Base-by-base conservation (phyloP, 2,888 invertebrate species). In the Troides aeacus region DNA sequence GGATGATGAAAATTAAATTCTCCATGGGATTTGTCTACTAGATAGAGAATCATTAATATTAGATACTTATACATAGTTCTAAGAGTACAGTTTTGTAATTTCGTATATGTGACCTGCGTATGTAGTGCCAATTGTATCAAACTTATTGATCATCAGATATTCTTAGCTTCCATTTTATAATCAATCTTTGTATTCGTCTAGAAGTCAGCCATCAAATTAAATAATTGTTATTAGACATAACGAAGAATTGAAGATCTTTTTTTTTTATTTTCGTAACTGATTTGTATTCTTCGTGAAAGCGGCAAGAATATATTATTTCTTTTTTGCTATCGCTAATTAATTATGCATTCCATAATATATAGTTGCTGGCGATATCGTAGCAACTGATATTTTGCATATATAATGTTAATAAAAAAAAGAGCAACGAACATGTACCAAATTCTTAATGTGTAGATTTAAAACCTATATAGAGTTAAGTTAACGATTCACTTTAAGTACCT, bases 381-480 rank as follows among this genome's bases (percentile, higher is more conserved):
- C 77, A 74, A 77, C 76, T 78, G 39, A 70, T 74, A 72, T 72
- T 71, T 68, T 71, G 73, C 60, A 71, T 70, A 67, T 30, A 30
- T 77, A 74, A 76, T 75, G 67, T 76, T 78, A 76, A 76, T 75
- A 75, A 76, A 53, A 18, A 56, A 78, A 76, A 78, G 90, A 91
- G 92, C 92, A 92, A 92, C 92, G 92, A 92, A 92, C 88, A 83
- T 88, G 90, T 90, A 92, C 92, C 92, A 92, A 92, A 92, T 83
- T 86, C 83, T 85, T 85, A 85, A 84, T 79, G 82, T 83, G 82
- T 88, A 89, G 83, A 84, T 76, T 85, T 86, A n/a, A 84, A 90
- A 88, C 83, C 85, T 90, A 89, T 85, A 70, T 90, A 90, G 88
- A 74, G 64, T 77, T 90, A 88, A 88, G 87, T 87, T 86, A 80